Evolutionary conservation across 2,888 invertebrate species (phyloP), one percentile per base, ranked within the genome.

Genomic region (Pammene fasciana): DNA sequence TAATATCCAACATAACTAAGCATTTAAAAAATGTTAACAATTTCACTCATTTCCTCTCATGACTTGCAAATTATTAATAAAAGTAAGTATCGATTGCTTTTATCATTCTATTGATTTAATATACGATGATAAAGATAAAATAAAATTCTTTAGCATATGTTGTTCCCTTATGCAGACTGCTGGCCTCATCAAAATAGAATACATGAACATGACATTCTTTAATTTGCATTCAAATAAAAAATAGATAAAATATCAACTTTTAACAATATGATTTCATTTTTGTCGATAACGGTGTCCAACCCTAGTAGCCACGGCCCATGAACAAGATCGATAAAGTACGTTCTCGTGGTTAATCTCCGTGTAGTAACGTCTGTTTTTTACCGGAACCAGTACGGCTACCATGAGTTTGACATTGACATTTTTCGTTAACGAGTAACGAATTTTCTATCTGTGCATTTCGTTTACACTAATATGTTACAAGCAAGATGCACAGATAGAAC

Each of bases 341-440:
- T 59, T 50, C 52, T 57, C 52, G 50, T 45, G 57, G 50, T 50
- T 68, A 68, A 68, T 68, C 68, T 62, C 36, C 64, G 36, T 57
- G 57, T 68, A 50, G 62, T 64, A 68, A 57, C 68, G 57, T 65
- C 38, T 68, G 68, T 56, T 62, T 50, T 67, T 67, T 64, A 43
- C 62, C 46, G 55, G 41, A 54, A 16, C 3, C 3, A 62, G 62
- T 36, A 36, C n/a, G n/a, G n/a, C n/a, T n/a, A n/a, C n/a, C n/a
- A n/a, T n/a, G n/a, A n/a, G n/a, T n/a, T n/a, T n/a, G n/a, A n/a
- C n/a, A n/a, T n/a, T n/a, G n/a, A n/a, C n/a, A n/a, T n/a, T n/a
- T n/a, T n/a, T n/a, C n/a, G n/a, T n/a, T n/a, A n/a, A n/a, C n/a
- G n/a, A n/a, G n/a, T n/a, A n/a, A n/a, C n/a, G n/a, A n/a, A n/a